A percentile compares a stretch with the other conserved stretches of the same genome.
Evolutionary conservation across 2,797 vertebrate species (phyloP).

Genomic region (Ctenopoma multispine): DNA sequence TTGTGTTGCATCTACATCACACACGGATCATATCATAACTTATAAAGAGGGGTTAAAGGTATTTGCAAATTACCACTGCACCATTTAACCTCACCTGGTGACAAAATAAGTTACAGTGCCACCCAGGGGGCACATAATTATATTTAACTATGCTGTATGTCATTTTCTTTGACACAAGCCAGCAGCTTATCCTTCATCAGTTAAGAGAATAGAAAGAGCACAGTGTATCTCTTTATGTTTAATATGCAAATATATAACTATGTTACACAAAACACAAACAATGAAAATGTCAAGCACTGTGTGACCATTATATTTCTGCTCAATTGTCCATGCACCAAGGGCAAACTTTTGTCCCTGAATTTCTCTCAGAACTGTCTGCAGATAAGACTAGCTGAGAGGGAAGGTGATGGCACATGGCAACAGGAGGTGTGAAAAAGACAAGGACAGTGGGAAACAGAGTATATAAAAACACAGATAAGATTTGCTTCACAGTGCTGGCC

Average conservation of each 20-base stretch:
- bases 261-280: slow-evolving; percentile 17
- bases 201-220: slow-evolving; percentile 23
- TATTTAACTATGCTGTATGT: background rate
- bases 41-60: slow-evolving; percentile 8
- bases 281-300: slow-evolving; percentile 23
- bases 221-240: slow-evolving; percentile 2
- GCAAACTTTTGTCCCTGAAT: slow-evolving; percentile 47
- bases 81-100: slow-evolving; percentile 24
- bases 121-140: slow-evolving; percentile 18
- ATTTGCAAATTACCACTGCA: slow-evolving; percentile 18
- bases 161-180: slow-evolving; percentile 7
- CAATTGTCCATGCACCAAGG: slow-evolving; percentile 55
- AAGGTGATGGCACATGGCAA: slow-evolving; percentile 61
- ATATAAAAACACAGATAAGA: slow-evolving; percentile 80
- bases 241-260: slow-evolving; percentile 18
- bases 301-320: slow-evolving; percentile 22
- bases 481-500: slow-evolving; percentile 73
- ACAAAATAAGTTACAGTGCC: background rate
- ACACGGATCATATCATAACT: slow-evolving; percentile 19
- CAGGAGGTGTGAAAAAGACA: slow-evolving; percentile 74
- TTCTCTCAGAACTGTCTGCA: slow-evolving; percentile 60
- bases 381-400: slow-evolving; percentile 65
- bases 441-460: slow-evolving; percentile 70
- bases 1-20: slow-evolving; percentile 12
- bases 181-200: slow-evolving; percentile 13